Base-by-base conservation (phyloP, 2,113 vertebrate genomes). In the Python bivittatus region DNA sequence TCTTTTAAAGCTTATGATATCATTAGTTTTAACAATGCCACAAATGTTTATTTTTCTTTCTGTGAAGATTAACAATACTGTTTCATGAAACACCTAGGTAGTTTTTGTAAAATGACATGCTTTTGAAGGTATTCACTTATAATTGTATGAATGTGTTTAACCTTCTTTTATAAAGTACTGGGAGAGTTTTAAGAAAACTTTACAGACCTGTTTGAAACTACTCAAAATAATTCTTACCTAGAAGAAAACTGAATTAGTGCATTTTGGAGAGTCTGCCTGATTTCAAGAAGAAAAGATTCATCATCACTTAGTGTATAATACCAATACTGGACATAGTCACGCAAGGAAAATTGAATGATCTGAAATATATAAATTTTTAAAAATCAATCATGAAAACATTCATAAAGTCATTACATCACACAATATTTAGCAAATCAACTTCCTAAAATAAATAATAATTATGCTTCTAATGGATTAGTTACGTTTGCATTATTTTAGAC, bases 321-420 rank as follows among this genome's bases (percentile, higher is more conserved):
- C 99, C 99, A 99, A 96, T 99, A 99, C 96, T 99, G 99, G 93
- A 99, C 99, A 93, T 99, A 99, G 96, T 99, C 99, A 96, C 99
- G 98, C 97, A 99, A 96, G 54, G 99, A 99, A 98, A 99, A 99
- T 97, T 99, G 99, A 95, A 99, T 99, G 95, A 99, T 98, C 99
- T 99, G 92, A 93, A 94, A 95, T 42, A 10, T 68, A 94, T 27
- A 95, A 61, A 42, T 92, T 92, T 91, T 56, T 93, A 57, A 38
- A 88, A 1, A 93, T 0, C 25, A 87, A 89, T 88, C 0, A 84
- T 92, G 83, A 84, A 84, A 91, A 64, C 1, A 60, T 52, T 38
- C 6, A 79, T 79, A 79, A 79, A 38, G 17, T 0, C 1, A 38
- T 38, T 38, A 79, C 33, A 9, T 79, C 38, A 38, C 38, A 79